Evolutionary conservation across 2,888 invertebrate genomes (phyloP), one percentile per base, ranked within the genome.

Genomic region (Sphecodes monilicornis): DNA sequence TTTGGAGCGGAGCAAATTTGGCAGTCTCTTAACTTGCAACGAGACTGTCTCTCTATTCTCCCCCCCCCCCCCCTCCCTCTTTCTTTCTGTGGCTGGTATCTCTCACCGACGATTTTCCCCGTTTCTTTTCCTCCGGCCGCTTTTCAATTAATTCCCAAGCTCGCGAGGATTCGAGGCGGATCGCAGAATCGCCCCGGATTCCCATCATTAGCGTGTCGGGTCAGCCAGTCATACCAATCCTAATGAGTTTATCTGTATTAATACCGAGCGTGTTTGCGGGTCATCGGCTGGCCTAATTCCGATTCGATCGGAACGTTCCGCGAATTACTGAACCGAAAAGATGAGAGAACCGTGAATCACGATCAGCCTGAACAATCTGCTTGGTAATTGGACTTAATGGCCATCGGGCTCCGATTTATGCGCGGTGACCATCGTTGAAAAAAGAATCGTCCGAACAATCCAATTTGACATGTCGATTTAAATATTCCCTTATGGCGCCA

Each of bases 161-260:
- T 32, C 22, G 18, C 36, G 66, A 22, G 66, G 22, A 66, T 36
- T 32, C 36, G 64, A 18, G 29, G 18, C 32, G 64, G 64, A 32
- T 64, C 32, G 64, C 29, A 18, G 32, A 72, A 60, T 22, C 41
- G 50, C 32, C 29, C 64, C 64, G 85, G 74, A 76, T 84, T 80
- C 76, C 73, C 76, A 70, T 85, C 84, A 69, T 85, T 84, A 84
- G 84, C 36, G 66, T 36, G 66, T 36, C 43, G 73, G 57, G 68
- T 26, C 70, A 60, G 41, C 54, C 76, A 66, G 76, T 80, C 73
- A 57, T 76, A 80, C 74, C 73, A 71, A 84, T 84, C 69, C 76
- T 85, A 85, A 85, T 77, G 85, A 85, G 77, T 85, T 84, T 85
- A 84, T 85, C 70, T 60, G 73, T 74, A 84, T 80, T 74, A 85